A percentile compares a stretch with the other conserved stretches of the same genome.
Conservation (phyloP, 2,113 vertebrate genomes). For the Laticauda laticaudata region DNA sequence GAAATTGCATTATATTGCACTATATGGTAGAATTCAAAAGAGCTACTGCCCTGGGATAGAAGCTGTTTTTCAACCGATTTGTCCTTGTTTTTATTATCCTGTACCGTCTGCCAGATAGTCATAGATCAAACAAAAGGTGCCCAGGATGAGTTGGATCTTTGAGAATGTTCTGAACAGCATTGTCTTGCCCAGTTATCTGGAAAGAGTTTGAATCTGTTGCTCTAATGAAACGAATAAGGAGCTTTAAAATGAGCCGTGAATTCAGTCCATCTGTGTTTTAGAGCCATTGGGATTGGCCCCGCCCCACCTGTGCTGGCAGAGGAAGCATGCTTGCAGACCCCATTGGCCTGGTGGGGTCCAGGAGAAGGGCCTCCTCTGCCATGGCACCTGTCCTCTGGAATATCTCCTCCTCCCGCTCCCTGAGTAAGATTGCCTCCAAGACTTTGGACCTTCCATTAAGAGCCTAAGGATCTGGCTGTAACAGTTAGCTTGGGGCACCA, state of each 20-base stretch:
- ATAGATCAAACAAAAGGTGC: no score
- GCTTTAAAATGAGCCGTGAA: not conserved
- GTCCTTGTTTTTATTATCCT: no score
- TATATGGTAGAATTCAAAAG: no score
- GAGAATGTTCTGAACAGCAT: not conserved
- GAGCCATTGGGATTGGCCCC: not conserved
- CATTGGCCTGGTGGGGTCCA: not conserved
- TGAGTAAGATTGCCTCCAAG: not conserved
- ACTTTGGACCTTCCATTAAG: accelerated
- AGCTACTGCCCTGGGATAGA: no score
- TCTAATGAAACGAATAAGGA: not conserved
- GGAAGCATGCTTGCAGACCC: not conserved
- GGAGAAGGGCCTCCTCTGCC: not conserved
- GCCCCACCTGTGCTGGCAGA: not conserved
- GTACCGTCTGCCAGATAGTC: no score
- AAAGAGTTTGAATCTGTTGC: not conserved
- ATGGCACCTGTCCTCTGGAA: not conserved
- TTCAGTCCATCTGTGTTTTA: not conserved
- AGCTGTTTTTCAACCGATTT: no score
- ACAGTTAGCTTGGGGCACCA: not conserved
- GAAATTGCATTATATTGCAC: no score
- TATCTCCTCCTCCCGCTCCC: not conserved
- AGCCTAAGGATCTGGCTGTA: not conserved
- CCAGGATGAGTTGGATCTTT: no score
- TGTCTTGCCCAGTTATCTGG: not conserved